Evolutionary conservation across 37 sponge, comb jelly and placozoan species (phyloP).

Genomic region (Lycopodina hypogea): DNA sequence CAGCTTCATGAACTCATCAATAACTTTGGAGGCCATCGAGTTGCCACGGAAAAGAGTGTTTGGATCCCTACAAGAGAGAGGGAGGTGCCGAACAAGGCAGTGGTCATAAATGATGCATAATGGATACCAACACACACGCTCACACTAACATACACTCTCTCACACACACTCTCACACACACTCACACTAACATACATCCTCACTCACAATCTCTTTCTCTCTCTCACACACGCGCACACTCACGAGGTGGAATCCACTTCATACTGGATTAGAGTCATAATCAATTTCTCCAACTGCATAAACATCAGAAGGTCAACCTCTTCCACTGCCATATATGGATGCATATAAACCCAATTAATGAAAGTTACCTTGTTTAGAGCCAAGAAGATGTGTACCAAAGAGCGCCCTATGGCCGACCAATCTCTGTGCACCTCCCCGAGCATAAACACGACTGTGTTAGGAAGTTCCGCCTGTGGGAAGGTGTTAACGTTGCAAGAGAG

Average conservation of each 20-base stretch:
- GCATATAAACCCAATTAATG: background rate
- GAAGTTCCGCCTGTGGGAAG: constrained; percentile 26
- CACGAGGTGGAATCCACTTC: constrained; percentile 36
- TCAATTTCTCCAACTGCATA: constrained; percentile 33
- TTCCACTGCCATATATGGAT: background rate
- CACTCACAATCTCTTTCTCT: too few relatives aligned
- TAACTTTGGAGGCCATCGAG: constrained; percentile 71
- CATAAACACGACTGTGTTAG: constrained; percentile 31
- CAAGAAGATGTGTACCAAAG: constrained; percentile 57
- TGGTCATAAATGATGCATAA: background rate
- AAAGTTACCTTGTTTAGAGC: constrained; percentile 30
- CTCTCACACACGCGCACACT: background rate
- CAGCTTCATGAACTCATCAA: constrained; percentile 90
- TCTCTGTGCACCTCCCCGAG: constrained; percentile 50
- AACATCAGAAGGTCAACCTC: background rate
- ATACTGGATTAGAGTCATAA: constrained; percentile 15
- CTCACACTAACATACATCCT: background rate
- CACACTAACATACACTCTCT: too few relatives aligned
- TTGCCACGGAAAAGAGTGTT: constrained; percentile 90
- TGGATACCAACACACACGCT: background rate
- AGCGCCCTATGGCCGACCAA: constrained; percentile 21
- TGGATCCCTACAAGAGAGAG: constrained; percentile 50
- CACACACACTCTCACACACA: too few relatives aligned
- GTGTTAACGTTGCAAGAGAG: background rate
- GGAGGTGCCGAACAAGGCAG: background rate